phyloP scores from a whole-genome alignment of 1,140 invertebrate species.

The Drosophila orosa region DNA sequence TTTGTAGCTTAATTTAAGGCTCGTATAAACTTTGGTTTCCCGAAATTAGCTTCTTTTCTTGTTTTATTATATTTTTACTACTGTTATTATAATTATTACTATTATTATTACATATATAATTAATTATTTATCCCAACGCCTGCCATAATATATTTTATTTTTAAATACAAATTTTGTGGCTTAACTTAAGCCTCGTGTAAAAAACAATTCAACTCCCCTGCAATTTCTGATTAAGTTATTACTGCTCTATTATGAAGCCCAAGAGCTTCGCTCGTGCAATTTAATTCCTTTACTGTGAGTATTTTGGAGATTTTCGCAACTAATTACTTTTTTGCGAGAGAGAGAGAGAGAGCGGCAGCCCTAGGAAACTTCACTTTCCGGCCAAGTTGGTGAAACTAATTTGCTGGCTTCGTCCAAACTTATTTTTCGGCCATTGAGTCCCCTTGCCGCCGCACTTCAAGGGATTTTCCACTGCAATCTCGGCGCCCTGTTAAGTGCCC shows the following conservation, averaged over 20 bases:
- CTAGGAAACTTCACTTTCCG: conserved; percentile 22
- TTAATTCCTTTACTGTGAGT: conserved; percentile 2
- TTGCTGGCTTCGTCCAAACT: conserved; percentile 28
- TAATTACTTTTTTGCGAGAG: conserved; percentile 31
- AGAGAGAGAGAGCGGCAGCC: conserved; percentile 20
- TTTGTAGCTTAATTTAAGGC: no score
- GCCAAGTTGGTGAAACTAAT: conserved; percentile 39
- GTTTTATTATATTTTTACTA: no score
- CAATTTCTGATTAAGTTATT: not conserved
- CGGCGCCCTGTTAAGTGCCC: conserved; percentile 9
- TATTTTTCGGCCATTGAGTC: conserved; percentile 6
- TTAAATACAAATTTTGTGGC: no score
- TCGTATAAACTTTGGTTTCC: no score
- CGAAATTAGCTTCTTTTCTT: no score
- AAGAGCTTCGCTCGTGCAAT: not conserved
- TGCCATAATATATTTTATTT: no score
- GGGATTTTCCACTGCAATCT: conserved; percentile 32
- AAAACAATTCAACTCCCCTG: not conserved
- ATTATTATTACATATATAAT: no score
- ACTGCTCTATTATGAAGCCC: not conserved
- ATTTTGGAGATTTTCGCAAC: conserved; percentile 8
- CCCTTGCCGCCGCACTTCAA: not conserved
- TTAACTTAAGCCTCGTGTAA: no score
- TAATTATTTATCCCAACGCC: no score
- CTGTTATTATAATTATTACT: no score